phyloP scores from a whole-genome alignment of 2,797 vertebrate species.

The Toxotes lorentzi region DNA sequence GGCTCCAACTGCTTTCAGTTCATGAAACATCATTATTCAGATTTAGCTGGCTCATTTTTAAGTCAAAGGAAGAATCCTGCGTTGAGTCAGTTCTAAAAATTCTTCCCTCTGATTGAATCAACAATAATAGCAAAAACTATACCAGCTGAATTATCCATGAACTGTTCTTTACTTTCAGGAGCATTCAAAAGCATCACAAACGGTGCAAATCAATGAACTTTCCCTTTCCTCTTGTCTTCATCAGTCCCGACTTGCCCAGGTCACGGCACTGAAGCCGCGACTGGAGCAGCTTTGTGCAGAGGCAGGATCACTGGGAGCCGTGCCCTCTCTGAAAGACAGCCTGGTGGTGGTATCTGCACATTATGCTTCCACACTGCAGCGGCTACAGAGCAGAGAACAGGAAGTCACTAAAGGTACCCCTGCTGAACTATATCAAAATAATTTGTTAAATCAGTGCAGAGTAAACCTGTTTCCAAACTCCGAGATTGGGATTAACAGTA shows the following conservation, averaged over 20 bases:
- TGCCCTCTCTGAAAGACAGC: slow-evolving; percentile 82
- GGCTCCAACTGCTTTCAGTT: background rate
- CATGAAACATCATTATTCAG: background rate
- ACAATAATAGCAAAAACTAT: background rate
- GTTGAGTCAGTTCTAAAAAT: background rate
- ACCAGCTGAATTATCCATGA: background rate
- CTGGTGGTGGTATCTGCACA: slow-evolving; percentile 77
- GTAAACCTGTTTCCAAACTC: background rate
- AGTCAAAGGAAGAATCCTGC: background rate
- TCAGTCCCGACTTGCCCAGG: slow-evolving; percentile 83
- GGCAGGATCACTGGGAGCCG: slow-evolving; percentile 76
- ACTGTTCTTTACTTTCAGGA: no score
- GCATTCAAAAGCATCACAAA: no score
- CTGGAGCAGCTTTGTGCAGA: slow-evolving; percentile 83
- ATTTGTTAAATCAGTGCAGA: background rate
- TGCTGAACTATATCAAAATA: background rate
- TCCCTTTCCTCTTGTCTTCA: slow-evolving; percentile 22
- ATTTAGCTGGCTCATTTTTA: slow-evolving; percentile 1
- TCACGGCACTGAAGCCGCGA: slow-evolving; percentile 76
- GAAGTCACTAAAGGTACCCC: slow-evolving; percentile 86
- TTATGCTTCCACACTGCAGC: slow-evolving; percentile 82
- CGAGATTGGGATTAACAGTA: background rate
- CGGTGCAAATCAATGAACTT: background rate
- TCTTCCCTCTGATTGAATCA: background rate
- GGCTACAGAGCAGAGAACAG: slow-evolving; percentile 82